These are phyloP conservation scores for Blennius ocellaris DNA, from an alignment of 2,113 vertebrate species.

Conservation along the genomic window DNA sequence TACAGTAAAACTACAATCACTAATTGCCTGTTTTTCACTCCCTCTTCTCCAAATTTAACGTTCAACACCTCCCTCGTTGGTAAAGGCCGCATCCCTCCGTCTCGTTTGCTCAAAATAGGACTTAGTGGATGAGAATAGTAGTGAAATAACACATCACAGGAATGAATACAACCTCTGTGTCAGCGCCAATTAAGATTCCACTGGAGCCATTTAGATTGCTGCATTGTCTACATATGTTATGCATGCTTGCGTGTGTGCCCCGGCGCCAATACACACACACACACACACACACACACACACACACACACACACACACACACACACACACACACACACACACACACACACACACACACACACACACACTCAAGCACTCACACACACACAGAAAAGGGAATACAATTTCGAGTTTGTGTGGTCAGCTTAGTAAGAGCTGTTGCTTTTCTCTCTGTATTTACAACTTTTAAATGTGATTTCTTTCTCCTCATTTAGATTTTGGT, in stretches of 20 bases:
- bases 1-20: slow-evolving; percentile 10
- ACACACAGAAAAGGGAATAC: slow-evolving; percentile 25
- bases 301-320: slow-evolving; percentile 8
- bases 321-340: neutral
- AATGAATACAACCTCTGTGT: slow-evolving; percentile 1
- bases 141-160: slow-evolving; percentile 2
- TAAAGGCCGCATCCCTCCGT: neutral
- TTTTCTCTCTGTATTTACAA: neutral
- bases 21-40: neutral
- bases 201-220: slow-evolving; percentile 12
- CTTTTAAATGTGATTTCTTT: too few species aligned
- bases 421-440: neutral
- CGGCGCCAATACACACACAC: neutral
- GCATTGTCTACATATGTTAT: slow-evolving; percentile 28
- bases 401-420: neutral
- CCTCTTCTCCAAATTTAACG: neutral
- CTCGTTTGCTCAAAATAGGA: neutral
- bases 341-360: too few species aligned
- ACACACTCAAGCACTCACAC: too few species aligned
- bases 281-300: too few species aligned
- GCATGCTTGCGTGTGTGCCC: slow-evolving; percentile 1
- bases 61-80: neutral
- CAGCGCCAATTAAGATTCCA: slow-evolving; percentile 64
- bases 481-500: too few species aligned
- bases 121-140: neutral